Evolutionary conservation across 1,140 invertebrate species (phyloP).

Genomic region (Leptopilina boulardi): DNA sequence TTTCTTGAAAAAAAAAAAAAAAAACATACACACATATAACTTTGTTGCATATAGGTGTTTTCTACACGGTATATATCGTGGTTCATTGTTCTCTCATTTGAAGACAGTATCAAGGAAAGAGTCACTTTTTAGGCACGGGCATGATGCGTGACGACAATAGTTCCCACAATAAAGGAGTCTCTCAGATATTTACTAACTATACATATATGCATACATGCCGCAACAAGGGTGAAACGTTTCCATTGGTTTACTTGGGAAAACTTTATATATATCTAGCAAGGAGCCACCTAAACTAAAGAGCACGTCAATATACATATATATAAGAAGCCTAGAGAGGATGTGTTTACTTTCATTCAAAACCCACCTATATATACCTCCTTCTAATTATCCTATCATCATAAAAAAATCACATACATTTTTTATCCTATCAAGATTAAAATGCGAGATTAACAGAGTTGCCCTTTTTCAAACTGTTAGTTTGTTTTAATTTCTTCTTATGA

Average conservation of each 20-base stretch:
- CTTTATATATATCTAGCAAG: background rate
- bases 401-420: slow-evolving; percentile 9
- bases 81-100: slow-evolving; percentile 47
- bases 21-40: background rate
- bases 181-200: slow-evolving; percentile 56
- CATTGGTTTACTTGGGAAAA: slow-evolving; percentile 17
- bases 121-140: slow-evolving; percentile 59
- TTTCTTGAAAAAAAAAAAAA: background rate
- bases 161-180: slow-evolving; percentile 60
- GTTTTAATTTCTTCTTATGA: too few relatives aligned
- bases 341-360: background rate
- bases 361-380: background rate
- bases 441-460: background rate
- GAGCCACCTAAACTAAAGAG: background rate
- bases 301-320: too few relatives aligned
- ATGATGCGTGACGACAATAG: slow-evolving; percentile 61
- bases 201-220: slow-evolving; percentile 50
- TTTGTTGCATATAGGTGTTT: slow-evolving; percentile 31
- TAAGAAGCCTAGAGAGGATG: slow-evolving; percentile 16
- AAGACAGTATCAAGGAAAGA: slow-evolving; percentile 44
- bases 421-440: background rate
- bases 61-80: slow-evolving; percentile 32
- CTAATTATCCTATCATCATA: slow-evolving; percentile 9
- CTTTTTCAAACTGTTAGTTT: background rate
- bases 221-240: slow-evolving; percentile 16